Evolutionary conservation across 2,113 vertebrate species (phyloP).

Genomic region (Vulpes ferrilata): DNA sequence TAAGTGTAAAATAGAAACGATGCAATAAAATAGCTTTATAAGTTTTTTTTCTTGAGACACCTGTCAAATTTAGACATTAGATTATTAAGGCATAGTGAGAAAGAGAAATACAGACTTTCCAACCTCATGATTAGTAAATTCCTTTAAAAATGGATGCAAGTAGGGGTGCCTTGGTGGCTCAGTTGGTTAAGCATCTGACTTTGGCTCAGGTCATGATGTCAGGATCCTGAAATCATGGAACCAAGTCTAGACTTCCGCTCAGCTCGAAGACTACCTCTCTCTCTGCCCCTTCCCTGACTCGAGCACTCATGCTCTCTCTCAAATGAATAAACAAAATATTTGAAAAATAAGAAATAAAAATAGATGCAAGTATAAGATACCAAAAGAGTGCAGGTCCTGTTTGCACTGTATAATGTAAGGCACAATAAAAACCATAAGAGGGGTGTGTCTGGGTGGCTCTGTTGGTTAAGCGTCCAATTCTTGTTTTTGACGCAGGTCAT

Average conservation of each 20-base stretch:
- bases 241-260: too few relatives aligned
- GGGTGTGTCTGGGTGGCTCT: neutral
- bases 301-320: neutral
- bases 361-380: neutral
- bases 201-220: too few relatives aligned
- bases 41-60: neutral
- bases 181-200: too few relatives aligned
- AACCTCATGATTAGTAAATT: too few relatives aligned
- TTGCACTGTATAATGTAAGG: neutral
- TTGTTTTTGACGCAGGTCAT: neutral
- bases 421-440: neutral
- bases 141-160: too few relatives aligned
- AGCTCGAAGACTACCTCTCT: too few relatives aligned
- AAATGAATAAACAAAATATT: neutral
- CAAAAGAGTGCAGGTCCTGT: neutral
- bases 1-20: neutral
- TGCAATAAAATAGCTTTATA: neutral
- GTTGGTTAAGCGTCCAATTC: neutral
- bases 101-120: too few relatives aligned
- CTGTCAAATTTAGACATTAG: neutral
- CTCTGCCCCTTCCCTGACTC: too few relatives aligned
- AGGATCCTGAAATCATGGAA: too few relatives aligned
- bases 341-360: neutral
- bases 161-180: too few relatives aligned
- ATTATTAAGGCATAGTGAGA: neutral